Base-by-base conservation (phyloP, 2,888 invertebrate genomes). In the Oligia fasciuncula region DNA sequence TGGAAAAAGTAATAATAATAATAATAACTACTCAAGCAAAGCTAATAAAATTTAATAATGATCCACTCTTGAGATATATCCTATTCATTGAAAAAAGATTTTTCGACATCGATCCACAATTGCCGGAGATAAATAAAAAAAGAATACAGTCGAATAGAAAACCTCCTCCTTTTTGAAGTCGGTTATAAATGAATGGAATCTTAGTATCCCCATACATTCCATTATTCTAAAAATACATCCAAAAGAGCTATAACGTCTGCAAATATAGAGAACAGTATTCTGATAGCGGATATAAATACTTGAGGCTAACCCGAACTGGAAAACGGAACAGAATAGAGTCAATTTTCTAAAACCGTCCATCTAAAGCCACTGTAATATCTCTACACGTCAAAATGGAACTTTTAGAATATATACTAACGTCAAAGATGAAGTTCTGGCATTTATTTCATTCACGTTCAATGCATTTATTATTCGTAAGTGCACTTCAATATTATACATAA, bases 231-330 rank as follows among this genome's bases (percentile, higher is more conserved):
- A 80, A 63, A 74, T 73, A 68, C 13, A 76, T 71, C 19, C 43
- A n/a, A 69, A 75, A 66, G 68, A 82, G 62, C 40, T 65, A 76
- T 74, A 76, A 68, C 73, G 73, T 51, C 63, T 68, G 78, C 78
- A 78, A 84, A 81, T 79, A 85, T 71, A 85, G 69, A 65, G 46
- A 76, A 35, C 69, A 49, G 54, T 46, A 67, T 79, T 77, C 68
- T 73, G 77, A 85, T 83, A 60, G 69, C 63, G 19, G 85, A 73
- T 85, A 85, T 77, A 85, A 85, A 85, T 85, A 85, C 83, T 60
- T 67, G 76, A 43, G 54, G 70, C 76, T 65, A 74, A 72, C 78
- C 68, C 71, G 76, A 85, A 77, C 73, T 57, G 46, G 70, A 77
- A 67, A 77, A 84, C 17, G 5, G 66, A 72, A 73, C 63, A 63